These are phyloP conservation scores for Tadarida brasiliensis DNA, from an alignment of 2,797 vertebrate genomes.

Conservation along the genomic window DNA sequence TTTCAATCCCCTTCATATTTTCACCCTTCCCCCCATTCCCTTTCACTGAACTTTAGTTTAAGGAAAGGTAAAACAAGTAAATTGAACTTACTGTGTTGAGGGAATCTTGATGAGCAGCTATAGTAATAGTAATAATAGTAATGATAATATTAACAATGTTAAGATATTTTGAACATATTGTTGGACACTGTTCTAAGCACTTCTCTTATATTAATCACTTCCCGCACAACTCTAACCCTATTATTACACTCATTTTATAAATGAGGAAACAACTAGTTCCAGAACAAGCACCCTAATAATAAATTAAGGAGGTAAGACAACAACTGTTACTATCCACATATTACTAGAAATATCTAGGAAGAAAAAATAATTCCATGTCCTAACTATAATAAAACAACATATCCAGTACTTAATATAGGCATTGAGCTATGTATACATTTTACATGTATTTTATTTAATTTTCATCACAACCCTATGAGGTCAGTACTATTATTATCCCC, in stretches of 20 bases:
- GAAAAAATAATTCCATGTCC: constrained; percentile 62
- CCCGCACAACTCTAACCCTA: neutral
- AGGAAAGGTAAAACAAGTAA: constrained; percentile 10
- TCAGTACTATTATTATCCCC: neutral
- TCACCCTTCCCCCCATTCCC: neutral
- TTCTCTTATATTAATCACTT: neutral
- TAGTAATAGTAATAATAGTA: neutral
- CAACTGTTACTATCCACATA: constrained; percentile 19
- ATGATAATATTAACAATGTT: neutral
- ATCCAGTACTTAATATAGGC: neutral
- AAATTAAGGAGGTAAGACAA: constrained; percentile 3
- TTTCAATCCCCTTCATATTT: neutral
- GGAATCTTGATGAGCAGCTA: neutral
- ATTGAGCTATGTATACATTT: neutral
- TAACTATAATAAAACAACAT: constrained; percentile 44
- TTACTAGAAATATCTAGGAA: constrained; percentile 26
- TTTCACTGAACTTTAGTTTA: neutral
- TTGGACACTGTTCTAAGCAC: neutral
- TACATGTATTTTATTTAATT: constrained; percentile 51
- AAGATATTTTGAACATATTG: neutral
- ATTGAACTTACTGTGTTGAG: neutral
- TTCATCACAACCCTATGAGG: constrained; percentile 2
- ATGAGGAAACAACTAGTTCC: constrained; percentile 22
- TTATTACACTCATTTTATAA: constrained; percentile 27
- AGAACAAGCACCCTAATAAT: neutral